phyloP scores from a whole-genome alignment of 2,113 vertebrate species.

The Ameiurus melas region DNA sequence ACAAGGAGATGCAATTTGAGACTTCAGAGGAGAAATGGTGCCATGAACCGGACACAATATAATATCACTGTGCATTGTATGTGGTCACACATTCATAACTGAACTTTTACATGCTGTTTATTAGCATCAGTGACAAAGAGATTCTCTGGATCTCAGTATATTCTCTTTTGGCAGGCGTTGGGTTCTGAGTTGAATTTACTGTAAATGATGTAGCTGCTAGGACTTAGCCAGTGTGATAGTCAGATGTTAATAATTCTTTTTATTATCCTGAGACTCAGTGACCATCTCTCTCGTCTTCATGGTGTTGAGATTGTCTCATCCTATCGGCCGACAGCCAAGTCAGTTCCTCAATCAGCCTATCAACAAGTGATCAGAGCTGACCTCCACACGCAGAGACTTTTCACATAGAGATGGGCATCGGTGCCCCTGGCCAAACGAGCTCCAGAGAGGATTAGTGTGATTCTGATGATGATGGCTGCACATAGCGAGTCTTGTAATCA shows the following conservation, averaged over 20 bases:
- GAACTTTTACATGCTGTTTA: background rate
- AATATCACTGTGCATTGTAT: background rate
- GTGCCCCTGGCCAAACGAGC: constrained; percentile 19
- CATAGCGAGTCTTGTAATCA: constrained; percentile 35
- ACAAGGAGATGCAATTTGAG: background rate
- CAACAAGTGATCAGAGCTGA: constrained; percentile 38
- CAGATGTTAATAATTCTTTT: constrained; percentile 41
- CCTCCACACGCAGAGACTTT: background rate
- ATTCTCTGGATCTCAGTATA: background rate
- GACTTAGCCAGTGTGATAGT: constrained; percentile 20
- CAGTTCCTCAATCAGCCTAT: constrained; percentile 46
- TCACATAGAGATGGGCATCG: constrained; percentile 22
- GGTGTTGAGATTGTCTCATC: constrained; percentile 41
- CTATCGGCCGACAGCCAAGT: constrained; percentile 36
- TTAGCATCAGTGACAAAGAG: background rate
- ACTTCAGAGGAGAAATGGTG: background rate
- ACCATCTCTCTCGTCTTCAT: constrained; percentile 24
- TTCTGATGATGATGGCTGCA: constrained; percentile 21
- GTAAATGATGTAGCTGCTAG: constrained; percentile 19
- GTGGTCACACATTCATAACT: background rate
- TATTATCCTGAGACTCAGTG: constrained; percentile 31
- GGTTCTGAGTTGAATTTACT: constrained; percentile 17
- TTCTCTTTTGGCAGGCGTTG: constrained; percentile 1
- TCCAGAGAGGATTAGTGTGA: constrained; percentile 39
- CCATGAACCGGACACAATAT: background rate